These are phyloP conservation scores for Cantharis rustica DNA, from an alignment of 2,888 invertebrate species.

Conservation along the genomic window DNA sequence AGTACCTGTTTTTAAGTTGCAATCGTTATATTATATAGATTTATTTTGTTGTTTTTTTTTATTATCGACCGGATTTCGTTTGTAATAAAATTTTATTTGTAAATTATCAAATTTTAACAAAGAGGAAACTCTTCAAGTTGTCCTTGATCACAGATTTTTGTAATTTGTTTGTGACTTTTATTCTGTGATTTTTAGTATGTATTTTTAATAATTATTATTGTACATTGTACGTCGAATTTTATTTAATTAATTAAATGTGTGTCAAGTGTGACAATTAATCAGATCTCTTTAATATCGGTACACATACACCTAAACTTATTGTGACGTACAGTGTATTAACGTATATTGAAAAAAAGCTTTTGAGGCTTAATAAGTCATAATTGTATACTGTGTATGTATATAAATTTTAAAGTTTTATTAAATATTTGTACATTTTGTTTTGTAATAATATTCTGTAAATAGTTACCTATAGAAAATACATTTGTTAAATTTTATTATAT, in stretches of 20 bases:
- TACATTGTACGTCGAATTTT: slow-evolving; percentile 13
- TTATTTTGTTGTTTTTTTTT: slow-evolving; percentile 52
- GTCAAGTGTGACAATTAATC: background rate
- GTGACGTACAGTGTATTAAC: slow-evolving; percentile 38
- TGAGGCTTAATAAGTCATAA: slow-evolving; percentile 32
- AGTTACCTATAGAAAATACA: slow-evolving; percentile 52
- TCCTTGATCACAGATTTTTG: slow-evolving; percentile 44
- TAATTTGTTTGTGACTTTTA: slow-evolving; percentile 51
- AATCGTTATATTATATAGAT: slow-evolving; percentile 49
- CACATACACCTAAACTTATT: background rate
- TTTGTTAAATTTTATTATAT: slow-evolving; percentile 52
- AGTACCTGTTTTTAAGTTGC: slow-evolving; percentile 57
- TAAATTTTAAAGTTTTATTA: slow-evolving; percentile 37
- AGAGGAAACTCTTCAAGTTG: slow-evolving; percentile 8
- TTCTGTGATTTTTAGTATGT: slow-evolving; percentile 54
- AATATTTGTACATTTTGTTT: slow-evolving; percentile 49
- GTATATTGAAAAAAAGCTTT: slow-evolving; percentile 35
- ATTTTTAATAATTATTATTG: slow-evolving; percentile 36
- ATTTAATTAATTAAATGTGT: background rate
- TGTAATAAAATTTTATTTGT: slow-evolving; percentile 22
- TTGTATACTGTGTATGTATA: slow-evolving; percentile 30
- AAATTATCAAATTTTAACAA: slow-evolving; percentile 6
- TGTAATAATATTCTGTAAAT: slow-evolving; percentile 50
- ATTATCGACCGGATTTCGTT: slow-evolving; percentile 30
- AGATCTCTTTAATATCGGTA: slow-evolving; percentile 1